Conservation (phyloP, 1,140 invertebrate genomes). For the Scaptomyza montana region DNA sequence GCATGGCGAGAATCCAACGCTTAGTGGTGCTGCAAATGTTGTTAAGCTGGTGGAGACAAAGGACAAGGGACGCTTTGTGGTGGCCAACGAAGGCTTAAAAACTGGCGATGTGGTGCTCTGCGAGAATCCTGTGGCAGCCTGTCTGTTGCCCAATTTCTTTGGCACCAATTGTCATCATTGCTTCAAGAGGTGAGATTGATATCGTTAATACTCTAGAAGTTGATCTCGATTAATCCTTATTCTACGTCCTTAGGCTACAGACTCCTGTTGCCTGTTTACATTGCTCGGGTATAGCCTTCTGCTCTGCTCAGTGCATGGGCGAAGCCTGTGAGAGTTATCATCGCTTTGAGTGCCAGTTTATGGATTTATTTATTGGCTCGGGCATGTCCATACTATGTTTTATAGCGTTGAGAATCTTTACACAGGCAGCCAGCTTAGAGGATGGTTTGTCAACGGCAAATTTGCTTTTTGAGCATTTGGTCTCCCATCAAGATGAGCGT, state of each 20-base stretch:
- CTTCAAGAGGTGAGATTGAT: conserved; percentile 86
- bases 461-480: conserved; percentile 85
- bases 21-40: conserved; percentile 82
- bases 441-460: conserved; percentile 83
- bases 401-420: conserved; percentile 90
- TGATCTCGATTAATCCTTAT: neutral
- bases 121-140: conserved; percentile 90
- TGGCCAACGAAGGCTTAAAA: conserved; percentile 86
- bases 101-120: conserved; percentile 88
- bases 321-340: conserved; percentile 89
- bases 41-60: conserved; percentile 84
- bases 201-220: too few species aligned
- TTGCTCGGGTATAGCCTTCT: conserved; percentile 91
- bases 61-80: conserved; percentile 85
- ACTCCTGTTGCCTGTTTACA: conserved; percentile 89
- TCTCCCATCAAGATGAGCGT: conserved; percentile 87
- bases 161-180: conserved; percentile 93
- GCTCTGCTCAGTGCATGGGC: conserved; percentile 88
- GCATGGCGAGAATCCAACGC: conserved; percentile 69
- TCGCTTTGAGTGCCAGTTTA: conserved; percentile 91
- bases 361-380: conserved; percentile 90
- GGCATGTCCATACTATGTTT: conserved; percentile 92
- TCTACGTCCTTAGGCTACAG: conserved; percentile 83
- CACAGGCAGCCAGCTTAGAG: conserved; percentile 84
- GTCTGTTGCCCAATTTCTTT: conserved; percentile 89